These are phyloP conservation scores for Sebastes wilsoni DNA, from an alignment of 2,797 vertebrate species.

Conservation along the genomic window DNA sequence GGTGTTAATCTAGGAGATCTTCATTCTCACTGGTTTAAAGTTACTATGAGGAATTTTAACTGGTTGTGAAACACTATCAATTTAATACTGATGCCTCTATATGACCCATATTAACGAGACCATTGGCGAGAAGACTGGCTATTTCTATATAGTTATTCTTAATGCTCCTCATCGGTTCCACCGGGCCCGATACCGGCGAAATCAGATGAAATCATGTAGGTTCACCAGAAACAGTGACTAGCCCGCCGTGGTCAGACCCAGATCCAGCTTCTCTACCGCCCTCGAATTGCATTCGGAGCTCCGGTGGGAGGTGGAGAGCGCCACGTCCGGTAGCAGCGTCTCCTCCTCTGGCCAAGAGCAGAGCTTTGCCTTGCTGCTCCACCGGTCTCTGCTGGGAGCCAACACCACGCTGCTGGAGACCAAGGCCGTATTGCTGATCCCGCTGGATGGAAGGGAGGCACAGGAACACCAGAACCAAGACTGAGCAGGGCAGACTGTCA, in stretches of 20 bases:
- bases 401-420: too few species aligned
- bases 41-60: neutral
- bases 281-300: too few species aligned
- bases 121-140: neutral
- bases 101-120: neutral
- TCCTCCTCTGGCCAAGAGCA: too few species aligned
- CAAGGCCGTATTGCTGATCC: too few species aligned
- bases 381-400: too few species aligned
- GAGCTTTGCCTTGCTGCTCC: too few species aligned
- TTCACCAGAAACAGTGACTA: too few species aligned
- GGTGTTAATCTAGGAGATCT: conserved; percentile 4
- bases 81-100: neutral
- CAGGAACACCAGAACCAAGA: neutral
- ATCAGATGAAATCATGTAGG: too few species aligned
- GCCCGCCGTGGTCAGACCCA: neutral
- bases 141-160: neutral
- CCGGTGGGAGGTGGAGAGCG: too few species aligned
- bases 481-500: too few species aligned
- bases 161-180: neutral
- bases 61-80: neutral
- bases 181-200: too few species aligned
- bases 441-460: too few species aligned
- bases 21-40: conserved; percentile 1
- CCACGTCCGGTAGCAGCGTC: accelerated
- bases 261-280: neutral